Evolutionary conservation across 2,797 vertebrate species (phyloP).

Genomic region (Channa striata): DNA sequence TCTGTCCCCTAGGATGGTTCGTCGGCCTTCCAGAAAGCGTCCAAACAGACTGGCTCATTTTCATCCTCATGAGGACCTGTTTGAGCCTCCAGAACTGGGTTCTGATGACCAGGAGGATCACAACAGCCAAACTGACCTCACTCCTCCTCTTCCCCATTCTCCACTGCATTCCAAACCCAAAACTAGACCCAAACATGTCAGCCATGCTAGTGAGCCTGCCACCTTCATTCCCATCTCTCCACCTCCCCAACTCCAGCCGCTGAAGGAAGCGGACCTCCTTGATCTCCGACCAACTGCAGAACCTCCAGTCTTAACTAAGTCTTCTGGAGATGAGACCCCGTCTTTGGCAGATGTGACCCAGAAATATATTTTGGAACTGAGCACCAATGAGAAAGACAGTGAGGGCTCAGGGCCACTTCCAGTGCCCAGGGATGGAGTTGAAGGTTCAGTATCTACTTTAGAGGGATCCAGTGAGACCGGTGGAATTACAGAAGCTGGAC

Average conservation of each 20-base stretch:
- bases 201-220: slow-evolving; percentile 91
- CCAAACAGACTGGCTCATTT: slow-evolving; percentile 85
- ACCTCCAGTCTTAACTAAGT: slow-evolving; percentile 66
- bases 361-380: slow-evolving; percentile 89
- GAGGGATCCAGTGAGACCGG: slow-evolving; percentile 80
- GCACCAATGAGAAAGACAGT: slow-evolving; percentile 68
- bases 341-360: slow-evolving; percentile 92
- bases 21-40: slow-evolving; percentile 91
- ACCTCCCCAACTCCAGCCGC: slow-evolving; percentile 79
- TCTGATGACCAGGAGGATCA: slow-evolving; percentile 61
- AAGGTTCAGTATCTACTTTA: slow-evolving; percentile 49
- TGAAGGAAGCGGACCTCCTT: slow-evolving; percentile 54
- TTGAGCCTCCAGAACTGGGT: slow-evolving; percentile 63
- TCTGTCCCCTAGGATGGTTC: slow-evolving; percentile 86
- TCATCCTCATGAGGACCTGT: slow-evolving; percentile 74
- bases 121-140: slow-evolving; percentile 28
- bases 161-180: slow-evolving; percentile 61
- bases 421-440: slow-evolving; percentile 55
- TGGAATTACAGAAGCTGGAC: slow-evolving; percentile 78
- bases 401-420: slow-evolving; percentile 70
- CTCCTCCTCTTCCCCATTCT: slow-evolving; percentile 51
- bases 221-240: slow-evolving; percentile 89
- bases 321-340: slow-evolving; percentile 80
- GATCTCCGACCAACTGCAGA: slow-evolving; percentile 56
- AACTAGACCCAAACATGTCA: slow-evolving; percentile 87